Conservation (phyloP, 2,797 vertebrate genomes). For the Octomys mimax region DNA sequence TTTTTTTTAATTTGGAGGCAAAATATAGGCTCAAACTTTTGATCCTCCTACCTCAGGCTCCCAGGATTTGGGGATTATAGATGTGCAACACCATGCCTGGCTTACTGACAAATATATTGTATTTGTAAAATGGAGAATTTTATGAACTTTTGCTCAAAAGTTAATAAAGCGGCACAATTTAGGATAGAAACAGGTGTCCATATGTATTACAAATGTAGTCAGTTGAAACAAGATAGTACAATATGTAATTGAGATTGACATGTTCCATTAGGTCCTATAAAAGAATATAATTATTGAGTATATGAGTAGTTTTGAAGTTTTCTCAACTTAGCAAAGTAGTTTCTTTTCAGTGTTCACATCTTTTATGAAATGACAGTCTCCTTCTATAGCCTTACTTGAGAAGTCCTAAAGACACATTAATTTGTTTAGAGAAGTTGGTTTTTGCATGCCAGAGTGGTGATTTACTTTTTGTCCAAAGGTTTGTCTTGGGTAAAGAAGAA, state of each 20-base stretch:
- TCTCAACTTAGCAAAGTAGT: constrained; percentile 7
- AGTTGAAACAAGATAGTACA: background rate
- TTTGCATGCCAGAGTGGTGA: constrained; percentile 1
- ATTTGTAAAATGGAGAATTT: constrained; percentile 46
- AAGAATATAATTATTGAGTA: constrained; percentile 32
- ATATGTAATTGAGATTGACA: background rate
- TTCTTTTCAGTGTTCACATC: background rate
- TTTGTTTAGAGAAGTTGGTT: constrained; percentile 35
- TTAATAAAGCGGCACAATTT: constrained; percentile 54
- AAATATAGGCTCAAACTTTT: background rate
- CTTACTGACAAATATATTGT: constrained; percentile 41
- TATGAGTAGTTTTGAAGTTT: constrained; percentile 21
- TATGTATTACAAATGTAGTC: constrained; percentile 39
- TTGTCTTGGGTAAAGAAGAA: constrained; percentile 37
- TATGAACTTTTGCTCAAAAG: constrained; percentile 25
- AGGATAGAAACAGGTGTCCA: background rate
- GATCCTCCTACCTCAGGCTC: background rate
- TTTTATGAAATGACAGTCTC: constrained; percentile 17
- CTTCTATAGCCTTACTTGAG: constrained; percentile 26
- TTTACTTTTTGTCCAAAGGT: constrained; percentile 46
- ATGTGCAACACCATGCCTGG: background rate
- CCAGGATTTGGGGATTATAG: background rate
- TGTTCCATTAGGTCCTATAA: background rate
- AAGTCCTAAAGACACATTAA: constrained; percentile 5
- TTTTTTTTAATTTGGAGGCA: background rate